Percentiles rank a stretch among this genome's conserved stretches.
Evolutionary conservation across 2,113 vertebrate species (phyloP).

Genomic region (Sisor rabdophorus): DNA sequence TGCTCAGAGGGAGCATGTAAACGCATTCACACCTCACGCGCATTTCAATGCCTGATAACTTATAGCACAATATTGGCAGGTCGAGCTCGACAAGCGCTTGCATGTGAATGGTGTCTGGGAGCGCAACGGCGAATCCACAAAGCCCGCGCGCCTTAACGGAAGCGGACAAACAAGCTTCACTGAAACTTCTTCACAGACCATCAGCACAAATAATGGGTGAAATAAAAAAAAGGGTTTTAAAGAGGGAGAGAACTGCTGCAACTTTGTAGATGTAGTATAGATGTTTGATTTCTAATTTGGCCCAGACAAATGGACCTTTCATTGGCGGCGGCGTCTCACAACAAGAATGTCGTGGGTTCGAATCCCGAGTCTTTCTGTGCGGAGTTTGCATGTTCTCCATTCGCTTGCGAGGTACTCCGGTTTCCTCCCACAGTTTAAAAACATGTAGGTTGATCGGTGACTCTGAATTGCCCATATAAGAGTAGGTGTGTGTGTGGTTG

Average conservation of each 20-base stretch:
- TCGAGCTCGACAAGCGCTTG: constrained; percentile 61
- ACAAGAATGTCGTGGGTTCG: too few relatives aligned
- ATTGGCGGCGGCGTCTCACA: too few relatives aligned
- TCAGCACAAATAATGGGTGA: neutral
- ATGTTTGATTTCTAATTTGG: too few relatives aligned
- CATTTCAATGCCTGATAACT: constrained; percentile 72
- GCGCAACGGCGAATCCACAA: constrained; percentile 69
- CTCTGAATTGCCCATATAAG: too few relatives aligned
- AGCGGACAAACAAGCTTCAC: neutral
- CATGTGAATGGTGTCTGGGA: constrained; percentile 73
- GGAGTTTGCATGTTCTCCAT: too few relatives aligned
- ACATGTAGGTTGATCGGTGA: too few relatives aligned
- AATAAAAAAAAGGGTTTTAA: neutral
- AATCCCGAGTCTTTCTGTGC: too few relatives aligned
- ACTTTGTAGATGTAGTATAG: too few relatives aligned
- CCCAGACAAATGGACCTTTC: too few relatives aligned
- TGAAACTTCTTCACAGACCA: neutral
- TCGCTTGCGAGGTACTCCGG: too few relatives aligned
- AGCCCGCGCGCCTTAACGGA: constrained; percentile 21
- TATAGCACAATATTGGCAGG: constrained; percentile 69
- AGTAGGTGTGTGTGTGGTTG: too few relatives aligned
- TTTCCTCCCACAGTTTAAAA: too few relatives aligned
- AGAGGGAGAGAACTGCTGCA: neutral
- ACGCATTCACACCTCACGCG: constrained; percentile 71
- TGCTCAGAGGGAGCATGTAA: constrained; percentile 61